Conservation (phyloP, 2,113 vertebrate species). For the Lycocorax pyrrhopterus region DNA sequence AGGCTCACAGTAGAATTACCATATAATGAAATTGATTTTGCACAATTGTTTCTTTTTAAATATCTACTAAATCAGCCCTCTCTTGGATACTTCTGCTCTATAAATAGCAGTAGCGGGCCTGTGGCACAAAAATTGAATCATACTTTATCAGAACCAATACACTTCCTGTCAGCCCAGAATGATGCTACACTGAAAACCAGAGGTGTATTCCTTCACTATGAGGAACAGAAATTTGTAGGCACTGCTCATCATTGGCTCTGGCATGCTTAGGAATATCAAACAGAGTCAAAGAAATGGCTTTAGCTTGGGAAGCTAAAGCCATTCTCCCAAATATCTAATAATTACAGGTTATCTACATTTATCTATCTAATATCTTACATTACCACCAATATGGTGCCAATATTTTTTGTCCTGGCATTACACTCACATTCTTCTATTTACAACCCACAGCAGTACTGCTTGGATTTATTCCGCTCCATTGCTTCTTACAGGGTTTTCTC, state of each 20-base stretch:
- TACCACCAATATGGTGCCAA: background rate
- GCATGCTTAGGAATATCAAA: background rate
- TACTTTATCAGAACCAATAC: background rate
- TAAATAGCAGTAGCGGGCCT: background rate
- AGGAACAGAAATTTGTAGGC: background rate
- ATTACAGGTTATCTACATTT: background rate
- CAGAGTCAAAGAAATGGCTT: background rate
- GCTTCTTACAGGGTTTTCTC: background rate
- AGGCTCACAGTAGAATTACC: background rate
- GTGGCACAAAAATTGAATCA: background rate
- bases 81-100: background rate
- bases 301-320: background rate
- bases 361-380: background rate
- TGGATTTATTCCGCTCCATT: background rate
- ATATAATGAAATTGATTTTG: background rate
- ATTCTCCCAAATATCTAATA: background rate
- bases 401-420: background rate
- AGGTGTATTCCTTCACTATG: background rate
- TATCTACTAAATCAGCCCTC: background rate
- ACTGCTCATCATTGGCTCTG: background rate
- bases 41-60: constrained; percentile 1
- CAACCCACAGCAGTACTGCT: background rate
- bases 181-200: background rate
- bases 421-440: background rate
- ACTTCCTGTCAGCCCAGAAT: background rate